Evolutionary conservation across 2,888 invertebrate genomes (phyloP).

Genomic region (Rambutsinella grinnellia): DNA sequence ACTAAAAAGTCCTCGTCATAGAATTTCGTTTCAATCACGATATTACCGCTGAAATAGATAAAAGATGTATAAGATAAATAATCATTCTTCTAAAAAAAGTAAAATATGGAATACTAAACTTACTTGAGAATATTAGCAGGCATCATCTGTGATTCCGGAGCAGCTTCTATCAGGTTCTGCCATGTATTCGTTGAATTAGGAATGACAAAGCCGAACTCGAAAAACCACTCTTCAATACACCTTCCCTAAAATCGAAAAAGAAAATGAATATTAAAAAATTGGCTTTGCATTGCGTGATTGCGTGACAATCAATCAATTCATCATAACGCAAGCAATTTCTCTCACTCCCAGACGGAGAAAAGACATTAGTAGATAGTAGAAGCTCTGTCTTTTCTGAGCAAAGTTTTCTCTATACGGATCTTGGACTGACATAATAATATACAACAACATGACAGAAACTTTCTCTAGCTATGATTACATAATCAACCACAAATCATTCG

Average conservation of each 20-base stretch:
- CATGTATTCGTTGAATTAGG: constrained; percentile 99
- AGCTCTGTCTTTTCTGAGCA: no score
- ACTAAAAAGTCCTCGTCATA: constrained; percentile 95
- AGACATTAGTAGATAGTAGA: no score
- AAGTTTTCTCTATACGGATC: no score
- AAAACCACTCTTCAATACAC: constrained; percentile 98
- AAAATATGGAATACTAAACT: constrained; percentile 61
- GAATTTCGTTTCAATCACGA: constrained; percentile 97
- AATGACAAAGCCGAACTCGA: constrained; percentile 99
- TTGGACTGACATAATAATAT: no score
- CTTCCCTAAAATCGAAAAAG: constrained; percentile 84
- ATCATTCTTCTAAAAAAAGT: neutral
- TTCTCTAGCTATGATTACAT: no score
- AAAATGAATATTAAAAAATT: constrained; percentile 44
- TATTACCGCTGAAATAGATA: constrained; percentile 84
- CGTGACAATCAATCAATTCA: neutral
- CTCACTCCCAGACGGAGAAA: no score
- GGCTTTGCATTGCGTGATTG: neutral
- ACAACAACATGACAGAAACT: no score
- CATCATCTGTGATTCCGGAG: constrained; percentile 99
- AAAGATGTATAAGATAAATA: neutral
- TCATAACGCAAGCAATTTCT: neutral
- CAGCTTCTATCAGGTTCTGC: constrained; percentile 98
- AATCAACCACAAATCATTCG: no score
- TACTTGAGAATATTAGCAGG: constrained; percentile 98